Conservation (phyloP, 2,888 invertebrate genomes). For the Ramazzottius varieornatus region DNA sequence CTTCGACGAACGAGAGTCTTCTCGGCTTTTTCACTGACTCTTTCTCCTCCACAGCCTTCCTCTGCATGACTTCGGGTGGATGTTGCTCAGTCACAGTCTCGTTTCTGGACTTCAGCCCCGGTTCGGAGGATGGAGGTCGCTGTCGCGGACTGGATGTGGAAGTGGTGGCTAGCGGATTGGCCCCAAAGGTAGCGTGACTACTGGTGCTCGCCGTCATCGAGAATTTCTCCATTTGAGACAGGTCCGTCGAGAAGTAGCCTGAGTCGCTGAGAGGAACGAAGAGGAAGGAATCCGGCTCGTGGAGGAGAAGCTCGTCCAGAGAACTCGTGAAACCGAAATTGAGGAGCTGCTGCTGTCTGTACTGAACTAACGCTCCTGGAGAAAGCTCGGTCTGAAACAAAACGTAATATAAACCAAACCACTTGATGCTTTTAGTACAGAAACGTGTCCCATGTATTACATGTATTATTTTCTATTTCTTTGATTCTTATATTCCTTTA, state of each 20-base stretch:
- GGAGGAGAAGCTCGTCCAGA: neutral
- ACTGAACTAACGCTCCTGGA: no score
- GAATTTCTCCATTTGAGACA: neutral
- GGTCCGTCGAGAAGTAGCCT: neutral
- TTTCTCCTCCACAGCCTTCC: neutral
- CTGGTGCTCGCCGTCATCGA: neutral
- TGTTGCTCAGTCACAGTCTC: neutral
- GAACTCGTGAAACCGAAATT: neutral
- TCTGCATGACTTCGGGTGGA: neutral
- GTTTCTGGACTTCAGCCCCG: neutral
- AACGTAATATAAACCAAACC: no score
- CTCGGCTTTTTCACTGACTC: neutral
- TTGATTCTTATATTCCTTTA: no score
- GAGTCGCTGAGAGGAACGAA: slow-evolving; percentile 2
- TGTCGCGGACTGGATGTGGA: neutral
- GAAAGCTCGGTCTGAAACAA: neutral
- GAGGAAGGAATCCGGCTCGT: neutral
- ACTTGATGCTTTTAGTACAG: no score
- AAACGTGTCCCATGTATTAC: no score
- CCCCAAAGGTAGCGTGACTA: neutral
- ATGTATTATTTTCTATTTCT: no score
- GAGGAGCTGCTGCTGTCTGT: slow-evolving; percentile 4
- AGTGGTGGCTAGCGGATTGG: neutral
- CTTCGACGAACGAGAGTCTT: neutral
- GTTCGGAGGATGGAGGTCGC: neutral